Evolutionary conservation across 2,888 invertebrate genomes (phyloP).

Genomic region (Pantelozetes paolii): DNA sequence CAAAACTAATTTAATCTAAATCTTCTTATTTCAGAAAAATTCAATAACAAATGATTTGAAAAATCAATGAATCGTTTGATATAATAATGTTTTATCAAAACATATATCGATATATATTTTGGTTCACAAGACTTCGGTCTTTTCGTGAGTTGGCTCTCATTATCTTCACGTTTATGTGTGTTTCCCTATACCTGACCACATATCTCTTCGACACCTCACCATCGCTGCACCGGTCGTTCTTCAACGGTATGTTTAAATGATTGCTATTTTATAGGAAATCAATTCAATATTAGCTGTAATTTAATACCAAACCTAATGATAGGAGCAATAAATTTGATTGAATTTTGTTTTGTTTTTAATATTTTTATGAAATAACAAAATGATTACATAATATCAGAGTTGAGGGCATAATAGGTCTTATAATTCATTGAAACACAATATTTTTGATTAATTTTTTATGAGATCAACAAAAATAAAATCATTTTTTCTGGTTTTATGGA

Average conservation of each 20-base stretch:
- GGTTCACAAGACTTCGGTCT: background rate
- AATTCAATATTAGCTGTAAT: no score
- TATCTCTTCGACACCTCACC: slow-evolving; percentile 28
- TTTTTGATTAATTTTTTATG: background rate
- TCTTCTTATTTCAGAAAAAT: no score
- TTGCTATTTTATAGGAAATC: background rate
- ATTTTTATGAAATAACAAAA: slow-evolving; percentile 12
- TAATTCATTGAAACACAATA: background rate
- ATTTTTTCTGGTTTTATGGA: background rate
- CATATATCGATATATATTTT: background rate
- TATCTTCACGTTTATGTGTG: slow-evolving; percentile 15
- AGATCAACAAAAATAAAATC: background rate
- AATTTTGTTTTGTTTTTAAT: background rate
- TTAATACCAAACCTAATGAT: background rate
- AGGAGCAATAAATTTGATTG: slow-evolving; percentile 24
- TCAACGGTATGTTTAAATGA: slow-evolving; percentile 20
- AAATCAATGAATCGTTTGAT: background rate
- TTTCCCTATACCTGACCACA: slow-evolving; percentile 23
- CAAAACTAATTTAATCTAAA: no score
- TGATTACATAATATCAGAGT: background rate
- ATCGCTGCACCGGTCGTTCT: background rate
- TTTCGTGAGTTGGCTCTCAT: slow-evolving; percentile 26
- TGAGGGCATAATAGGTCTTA: background rate
- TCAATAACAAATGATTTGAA: no score
- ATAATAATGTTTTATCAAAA: background rate